A percentile compares a stretch with the other conserved stretches of the same genome.
These are phyloP conservation scores for Bradypodion pumilum DNA, from an alignment of 2,797 vertebrate genomes.

Conservation along the genomic window DNA sequence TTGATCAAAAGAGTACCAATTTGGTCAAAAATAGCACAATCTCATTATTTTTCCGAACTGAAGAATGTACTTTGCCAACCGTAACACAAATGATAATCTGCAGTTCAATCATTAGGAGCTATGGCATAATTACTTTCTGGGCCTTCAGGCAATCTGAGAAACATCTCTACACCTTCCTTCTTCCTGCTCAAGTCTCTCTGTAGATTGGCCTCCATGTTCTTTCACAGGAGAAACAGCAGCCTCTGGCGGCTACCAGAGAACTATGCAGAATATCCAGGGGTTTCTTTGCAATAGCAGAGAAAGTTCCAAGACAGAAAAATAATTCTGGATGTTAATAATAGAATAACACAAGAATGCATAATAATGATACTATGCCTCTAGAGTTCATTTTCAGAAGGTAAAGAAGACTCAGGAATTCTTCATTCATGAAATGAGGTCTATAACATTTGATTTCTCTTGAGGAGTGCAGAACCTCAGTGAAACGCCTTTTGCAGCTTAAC, in stretches of 20 bases:
- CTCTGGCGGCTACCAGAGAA: not conserved
- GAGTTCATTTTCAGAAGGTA: not conserved
- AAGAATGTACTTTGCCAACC: conserved; percentile 7
- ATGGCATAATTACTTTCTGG: conserved; percentile 32
- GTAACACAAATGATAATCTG: conserved; percentile 5
- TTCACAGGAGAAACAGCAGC: conserved; percentile 10
- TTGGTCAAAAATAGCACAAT: conserved; percentile 16
- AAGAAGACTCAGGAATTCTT: not conserved
- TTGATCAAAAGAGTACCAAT: conserved; percentile 2
- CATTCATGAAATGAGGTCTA: not conserved
- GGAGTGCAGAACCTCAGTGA: no score
- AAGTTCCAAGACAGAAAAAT: not conserved
- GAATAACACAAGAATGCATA: not conserved
- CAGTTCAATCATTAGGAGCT: conserved; percentile 17
- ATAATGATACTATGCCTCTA: not conserved
- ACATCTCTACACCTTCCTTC: not conserved
- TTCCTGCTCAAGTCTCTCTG: not conserved
- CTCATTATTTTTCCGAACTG: conserved; percentile 9
- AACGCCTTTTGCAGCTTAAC: not conserved
- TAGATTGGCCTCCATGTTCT: not conserved
- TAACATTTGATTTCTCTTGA: not conserved
- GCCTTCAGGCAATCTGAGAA: conserved; percentile 26
- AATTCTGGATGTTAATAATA: no score
- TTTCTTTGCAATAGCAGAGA: no score
- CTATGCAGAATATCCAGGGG: not conserved